Conservation (phyloP, 2,113 vertebrate genomes). For the Sclerurus mexicanus region DNA sequence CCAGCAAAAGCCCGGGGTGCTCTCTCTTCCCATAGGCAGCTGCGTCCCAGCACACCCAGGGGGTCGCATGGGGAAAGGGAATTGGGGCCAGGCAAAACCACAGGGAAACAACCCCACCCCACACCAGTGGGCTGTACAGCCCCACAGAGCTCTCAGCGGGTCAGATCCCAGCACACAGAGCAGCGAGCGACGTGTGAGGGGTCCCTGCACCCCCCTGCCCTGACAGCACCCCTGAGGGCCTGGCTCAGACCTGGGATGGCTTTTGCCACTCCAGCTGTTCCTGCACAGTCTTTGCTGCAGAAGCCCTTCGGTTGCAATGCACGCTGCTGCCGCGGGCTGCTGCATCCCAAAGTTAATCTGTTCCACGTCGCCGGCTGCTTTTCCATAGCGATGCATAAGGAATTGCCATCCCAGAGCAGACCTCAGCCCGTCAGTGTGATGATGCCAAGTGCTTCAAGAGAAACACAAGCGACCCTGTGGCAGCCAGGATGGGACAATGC, state of each 20-base stretch:
- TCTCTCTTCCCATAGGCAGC: background rate
- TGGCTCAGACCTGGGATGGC: background rate
- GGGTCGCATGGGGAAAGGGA: background rate
- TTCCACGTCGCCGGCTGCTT: background rate
- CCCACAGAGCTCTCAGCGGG: background rate
- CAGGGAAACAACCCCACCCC: background rate
- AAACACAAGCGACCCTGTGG: background rate
- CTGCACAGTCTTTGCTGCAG: background rate
- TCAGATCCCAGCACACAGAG: background rate
- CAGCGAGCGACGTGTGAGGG: rapidly evolving
- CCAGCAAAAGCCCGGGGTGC: background rate
- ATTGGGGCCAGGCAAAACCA: background rate
- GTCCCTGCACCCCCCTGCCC: background rate
- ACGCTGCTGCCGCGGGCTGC: background rate
- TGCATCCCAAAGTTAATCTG: constrained; percentile 24
- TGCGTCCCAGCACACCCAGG: rapidly evolving
- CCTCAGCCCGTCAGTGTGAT: background rate
- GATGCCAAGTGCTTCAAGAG: background rate
- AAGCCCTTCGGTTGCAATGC: background rate
- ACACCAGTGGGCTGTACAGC: background rate
- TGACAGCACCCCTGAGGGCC: background rate
- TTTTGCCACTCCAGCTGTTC: background rate
- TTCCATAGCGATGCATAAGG: background rate
- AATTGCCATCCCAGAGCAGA: background rate
- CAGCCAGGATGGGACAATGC: background rate